Base-by-base conservation (phyloP, 1,140 invertebrate species). In the Eumaeus atala region DNA sequence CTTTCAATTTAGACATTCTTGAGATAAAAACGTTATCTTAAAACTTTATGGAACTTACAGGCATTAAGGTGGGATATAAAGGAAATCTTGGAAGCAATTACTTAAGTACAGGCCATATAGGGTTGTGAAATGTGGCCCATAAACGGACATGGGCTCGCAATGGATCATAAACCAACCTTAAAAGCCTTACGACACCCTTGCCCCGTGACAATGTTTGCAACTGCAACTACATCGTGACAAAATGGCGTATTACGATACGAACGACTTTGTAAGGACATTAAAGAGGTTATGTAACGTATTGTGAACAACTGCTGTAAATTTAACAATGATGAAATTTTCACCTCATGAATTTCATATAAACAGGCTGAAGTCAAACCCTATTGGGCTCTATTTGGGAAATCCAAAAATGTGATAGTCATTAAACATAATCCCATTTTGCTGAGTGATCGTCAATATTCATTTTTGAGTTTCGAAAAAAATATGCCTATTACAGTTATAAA, bases 111-210 rank as follows among this genome's bases (percentile, higher is more conserved):
- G 54, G 56, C 57, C 47, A 69, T 71, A 72, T 53, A 71, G 69
- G 56, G 54, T 21, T 54, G 56, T 68, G 66, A 71, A 65, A 69
- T 63, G 61, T 65, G 52, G 55, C 58, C 62, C 64, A 69, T 75
- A 77, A 77, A 79, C 59, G 57, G 61, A 58, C 58, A 59, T 60
- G 55, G 74, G 64, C 67, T 73, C 64, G 70, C 61, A 71, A 74
- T 70, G 67, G 71, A 61, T 67, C 64, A 74, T 79, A 79, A 79
- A 79, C 67, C 36, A 60, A 59, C 71, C 70, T 79, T 72, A 77
- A 77, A 76, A 64, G 67, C 56, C 65, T 70, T 60, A 57, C 58
- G 55, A 63, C 49, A 61, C 58, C 51, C 58, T 44, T 44, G 40
- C 12, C 40, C 12, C 14, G 40, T 14, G 40, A 44, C 40, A 44